phyloP scores from a whole-genome alignment of 2,113 vertebrate genomes.

The Menidia beryllina region DNA sequence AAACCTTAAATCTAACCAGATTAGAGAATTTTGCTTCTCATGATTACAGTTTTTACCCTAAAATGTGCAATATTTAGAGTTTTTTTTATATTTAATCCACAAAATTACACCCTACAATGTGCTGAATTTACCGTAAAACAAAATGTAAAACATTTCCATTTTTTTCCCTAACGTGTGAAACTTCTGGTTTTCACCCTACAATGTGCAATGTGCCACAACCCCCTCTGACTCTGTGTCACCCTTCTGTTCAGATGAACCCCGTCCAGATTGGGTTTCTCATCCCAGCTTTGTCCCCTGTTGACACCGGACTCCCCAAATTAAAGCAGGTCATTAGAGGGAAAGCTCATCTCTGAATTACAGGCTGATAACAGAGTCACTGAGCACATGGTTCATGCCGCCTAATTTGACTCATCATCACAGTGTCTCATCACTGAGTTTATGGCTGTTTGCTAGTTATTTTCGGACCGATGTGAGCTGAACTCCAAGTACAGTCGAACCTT shows the following conservation, averaged over 20 bases:
- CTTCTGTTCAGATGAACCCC: slow-evolving; percentile 78
- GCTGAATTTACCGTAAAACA: too few relatives aligned
- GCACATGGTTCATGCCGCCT: slow-evolving; percentile 28
- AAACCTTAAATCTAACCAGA: background rate
- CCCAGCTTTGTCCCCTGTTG: slow-evolving; percentile 72
- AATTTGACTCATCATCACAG: too few relatives aligned
- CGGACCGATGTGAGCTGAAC: background rate
- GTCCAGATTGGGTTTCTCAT: slow-evolving; percentile 78
- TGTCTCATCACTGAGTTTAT: background rate
- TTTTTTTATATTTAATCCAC: too few relatives aligned
- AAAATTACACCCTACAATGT: too few relatives aligned
- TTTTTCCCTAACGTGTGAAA: too few relatives aligned
- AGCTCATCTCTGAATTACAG: slow-evolving; percentile 55
- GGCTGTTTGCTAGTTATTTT: background rate
- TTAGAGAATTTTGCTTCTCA: too few relatives aligned
- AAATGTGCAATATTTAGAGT: too few relatives aligned
- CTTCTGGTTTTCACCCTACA: too few relatives aligned
- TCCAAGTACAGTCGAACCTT: too few relatives aligned
- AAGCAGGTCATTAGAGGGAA: slow-evolving; percentile 51
- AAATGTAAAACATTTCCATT: too few relatives aligned
- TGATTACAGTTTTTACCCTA: too few relatives aligned
- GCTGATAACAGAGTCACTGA: slow-evolving; percentile 60
- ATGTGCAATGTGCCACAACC: slow-evolving; percentile 32
- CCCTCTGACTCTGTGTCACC: slow-evolving; percentile 30
- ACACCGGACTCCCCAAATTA: slow-evolving; percentile 70